Conservation (phyloP, 2,797 vertebrate genomes). For the Karalla daura region DNA sequence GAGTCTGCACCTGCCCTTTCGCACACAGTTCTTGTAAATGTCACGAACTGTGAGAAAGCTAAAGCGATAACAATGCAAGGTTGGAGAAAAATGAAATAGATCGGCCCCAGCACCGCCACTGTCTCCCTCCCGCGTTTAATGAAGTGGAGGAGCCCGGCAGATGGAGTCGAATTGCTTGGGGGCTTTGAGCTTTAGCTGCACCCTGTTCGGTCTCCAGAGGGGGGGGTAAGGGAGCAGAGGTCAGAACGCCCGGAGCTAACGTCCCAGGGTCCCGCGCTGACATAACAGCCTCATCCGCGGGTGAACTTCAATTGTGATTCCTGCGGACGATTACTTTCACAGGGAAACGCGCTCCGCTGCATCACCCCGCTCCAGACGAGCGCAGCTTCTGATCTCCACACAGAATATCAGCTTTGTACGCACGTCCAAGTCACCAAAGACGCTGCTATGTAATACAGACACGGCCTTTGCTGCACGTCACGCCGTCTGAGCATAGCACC, state of each 20-base stretch:
- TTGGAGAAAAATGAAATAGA: conserved; percentile 1
- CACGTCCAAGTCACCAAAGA: too few relatives aligned
- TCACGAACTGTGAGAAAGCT: neutral
- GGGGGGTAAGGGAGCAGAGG: neutral
- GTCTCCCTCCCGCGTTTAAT: conserved; percentile 19
- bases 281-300: neutral
- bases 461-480: neutral
- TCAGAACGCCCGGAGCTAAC: conserved; percentile 15
- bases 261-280: neutral
- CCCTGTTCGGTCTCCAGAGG: neutral
- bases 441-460: neutral
- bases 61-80: neutral
- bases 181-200: conserved; percentile 17
- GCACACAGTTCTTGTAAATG: neutral
- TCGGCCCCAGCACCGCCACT: neutral
- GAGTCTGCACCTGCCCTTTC: too few relatives aligned
- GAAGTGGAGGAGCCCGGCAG: conserved; percentile 16
- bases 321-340: neutral
- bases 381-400: neutral
- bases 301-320: neutral
- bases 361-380: neutral
- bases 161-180: conserved; percentile 19
- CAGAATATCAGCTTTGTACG: neutral
- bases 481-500: neutral
- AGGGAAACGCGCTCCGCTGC: neutral